A percentile compares a stretch with the other conserved stretches of the same genome.
Conservation (phyloP, 2,797 vertebrate genomes). For the Euthynnus affinis region DNA sequence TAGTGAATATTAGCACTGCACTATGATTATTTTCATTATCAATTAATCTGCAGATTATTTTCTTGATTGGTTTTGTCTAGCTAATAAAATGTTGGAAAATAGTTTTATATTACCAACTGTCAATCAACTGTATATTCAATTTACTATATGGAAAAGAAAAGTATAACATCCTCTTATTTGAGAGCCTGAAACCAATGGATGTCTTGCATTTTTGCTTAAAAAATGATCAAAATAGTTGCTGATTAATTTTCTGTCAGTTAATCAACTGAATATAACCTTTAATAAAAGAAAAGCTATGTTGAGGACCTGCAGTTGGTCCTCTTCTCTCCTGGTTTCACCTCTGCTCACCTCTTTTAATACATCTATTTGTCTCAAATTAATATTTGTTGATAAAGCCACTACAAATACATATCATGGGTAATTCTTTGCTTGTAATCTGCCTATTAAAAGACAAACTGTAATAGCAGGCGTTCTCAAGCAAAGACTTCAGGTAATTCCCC, state of each 20-base stretch:
- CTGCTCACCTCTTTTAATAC: neutral
- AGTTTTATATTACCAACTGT: neutral
- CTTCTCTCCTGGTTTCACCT: neutral
- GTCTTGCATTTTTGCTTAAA: neutral
- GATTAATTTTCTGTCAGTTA: neutral
- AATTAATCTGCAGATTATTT: neutral
- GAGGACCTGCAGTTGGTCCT: neutral
- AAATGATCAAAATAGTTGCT: neutral
- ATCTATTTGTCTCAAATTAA: neutral
- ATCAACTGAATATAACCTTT: neutral
- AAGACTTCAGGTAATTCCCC: conserved; percentile 27
- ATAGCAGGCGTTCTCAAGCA: conserved; percentile 11
- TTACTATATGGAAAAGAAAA: neutral
- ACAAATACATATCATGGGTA: neutral
- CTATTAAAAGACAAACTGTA: conserved; percentile 9
- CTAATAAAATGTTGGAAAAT: neutral
- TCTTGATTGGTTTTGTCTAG: neutral
- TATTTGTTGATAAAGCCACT: neutral
- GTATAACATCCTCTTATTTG: neutral
- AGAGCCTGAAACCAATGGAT: neutral
- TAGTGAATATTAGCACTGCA: neutral
- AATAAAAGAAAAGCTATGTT: neutral
- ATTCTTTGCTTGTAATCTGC: neutral
- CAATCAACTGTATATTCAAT: neutral
- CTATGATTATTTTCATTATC: neutral